phyloP scores from a whole-genome alignment of 2,113 vertebrate species.

The Gorilla gorilla region DNA sequence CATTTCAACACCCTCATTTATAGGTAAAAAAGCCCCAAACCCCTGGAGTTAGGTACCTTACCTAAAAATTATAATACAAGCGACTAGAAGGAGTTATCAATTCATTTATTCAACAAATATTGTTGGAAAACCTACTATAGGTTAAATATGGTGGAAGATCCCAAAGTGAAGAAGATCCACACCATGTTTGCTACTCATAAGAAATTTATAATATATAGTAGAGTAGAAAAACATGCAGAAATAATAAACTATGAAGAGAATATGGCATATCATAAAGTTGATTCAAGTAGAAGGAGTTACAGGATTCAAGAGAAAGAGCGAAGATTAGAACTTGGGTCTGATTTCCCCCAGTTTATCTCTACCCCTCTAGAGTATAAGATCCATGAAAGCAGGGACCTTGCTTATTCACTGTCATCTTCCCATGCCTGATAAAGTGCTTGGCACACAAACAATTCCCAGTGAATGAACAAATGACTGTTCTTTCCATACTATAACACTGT shows the following conservation, averaged over 20 bases:
- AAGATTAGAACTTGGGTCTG: background rate
- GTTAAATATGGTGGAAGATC: background rate
- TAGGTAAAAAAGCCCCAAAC: background rate
- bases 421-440: background rate
- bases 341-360: background rate
- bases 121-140: background rate
- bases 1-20: background rate
- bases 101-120: background rate
- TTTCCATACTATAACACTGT: background rate
- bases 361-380: background rate
- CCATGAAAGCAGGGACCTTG: background rate
- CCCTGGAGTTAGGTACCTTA: background rate
- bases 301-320: background rate
- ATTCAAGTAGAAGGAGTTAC: background rate
- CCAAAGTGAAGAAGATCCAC: background rate
- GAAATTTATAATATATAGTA: background rate
- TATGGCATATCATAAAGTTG: background rate
- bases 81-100: background rate
- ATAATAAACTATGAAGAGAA: constrained; percentile 14
- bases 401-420: background rate
- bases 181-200: background rate
- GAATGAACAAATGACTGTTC: background rate
- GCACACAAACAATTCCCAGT: background rate
- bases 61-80: background rate
- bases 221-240: background rate